Evolutionary conservation across 2,888 invertebrate genomes (phyloP).

Genomic region (Amaurobius ferox): DNA sequence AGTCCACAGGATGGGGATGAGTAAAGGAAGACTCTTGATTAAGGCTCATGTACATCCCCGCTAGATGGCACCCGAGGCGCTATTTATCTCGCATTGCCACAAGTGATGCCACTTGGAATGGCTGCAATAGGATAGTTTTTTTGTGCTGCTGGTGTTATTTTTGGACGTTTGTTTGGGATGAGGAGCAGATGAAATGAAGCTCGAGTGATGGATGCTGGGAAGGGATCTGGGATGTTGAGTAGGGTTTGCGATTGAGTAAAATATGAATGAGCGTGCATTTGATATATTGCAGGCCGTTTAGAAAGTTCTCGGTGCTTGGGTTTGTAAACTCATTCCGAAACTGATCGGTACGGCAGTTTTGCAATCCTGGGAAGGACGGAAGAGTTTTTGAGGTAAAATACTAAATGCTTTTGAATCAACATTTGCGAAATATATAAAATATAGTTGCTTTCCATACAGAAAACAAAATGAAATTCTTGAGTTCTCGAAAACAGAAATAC

Average conservation of each 20-base stretch:
- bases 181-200: slow-evolving; percentile 9
- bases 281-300: not conserved
- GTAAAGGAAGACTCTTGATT: slow-evolving; percentile 28
- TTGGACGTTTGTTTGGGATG: slow-evolving; percentile 5
- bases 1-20: not conserved
- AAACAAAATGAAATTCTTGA: too few relatives aligned
- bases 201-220: slow-evolving; percentile 12
- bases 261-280: not conserved
- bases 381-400: too few relatives aligned
- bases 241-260: not conserved
- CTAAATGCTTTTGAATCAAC: too few relatives aligned
- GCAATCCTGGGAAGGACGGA: too few relatives aligned
- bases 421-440: too few relatives aligned
- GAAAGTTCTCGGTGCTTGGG: too few relatives aligned
- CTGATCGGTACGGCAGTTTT: too few relatives aligned
- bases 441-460: too few relatives aligned
- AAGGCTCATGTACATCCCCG: slow-evolving; percentile 28
- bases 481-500: too few relatives aligned
- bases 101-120: slow-evolving; percentile 16
- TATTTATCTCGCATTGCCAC: slow-evolving; percentile 54
- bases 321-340: too few relatives aligned
- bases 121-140: not conserved
- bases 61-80: slow-evolving; percentile 44
- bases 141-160: slow-evolving; percentile 7
- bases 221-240: not conserved